Conservation (phyloP, 2,113 vertebrate genomes). For the Apodemus speciosus region DNA sequence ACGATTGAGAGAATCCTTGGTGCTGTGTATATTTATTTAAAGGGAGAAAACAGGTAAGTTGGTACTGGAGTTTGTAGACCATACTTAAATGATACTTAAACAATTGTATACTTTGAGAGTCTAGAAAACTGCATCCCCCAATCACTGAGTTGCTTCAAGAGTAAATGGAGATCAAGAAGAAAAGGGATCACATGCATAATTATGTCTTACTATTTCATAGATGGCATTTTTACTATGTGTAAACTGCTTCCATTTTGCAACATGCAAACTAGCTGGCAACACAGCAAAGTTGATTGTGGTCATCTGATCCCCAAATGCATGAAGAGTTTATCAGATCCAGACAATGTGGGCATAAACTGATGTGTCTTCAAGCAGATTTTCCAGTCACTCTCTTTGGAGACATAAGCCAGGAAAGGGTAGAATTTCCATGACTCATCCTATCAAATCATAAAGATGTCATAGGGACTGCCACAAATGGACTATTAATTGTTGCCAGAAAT, state of each 20-base stretch:
- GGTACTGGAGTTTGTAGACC: conserved; percentile 3
- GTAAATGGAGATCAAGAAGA: conserved; percentile 31
- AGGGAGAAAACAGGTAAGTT: neutral
- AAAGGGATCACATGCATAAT: conserved; percentile 30
- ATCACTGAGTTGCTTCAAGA: neutral
- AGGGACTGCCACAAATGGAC: conserved; percentile 58
- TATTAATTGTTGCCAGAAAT: conserved; percentile 66
- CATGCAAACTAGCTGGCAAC: conserved; percentile 74
- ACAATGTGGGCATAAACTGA: conserved; percentile 70
- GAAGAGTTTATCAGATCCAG: conserved; percentile 75
- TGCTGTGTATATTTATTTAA: conserved; percentile 16
- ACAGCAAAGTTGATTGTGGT: conserved; percentile 65
- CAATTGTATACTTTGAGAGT: neutral
- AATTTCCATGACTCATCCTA: conserved; percentile 66
- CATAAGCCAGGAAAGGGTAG: conserved; percentile 38
- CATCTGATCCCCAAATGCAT: conserved; percentile 53
- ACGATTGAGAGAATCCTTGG: neutral
- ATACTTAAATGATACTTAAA: neutral
- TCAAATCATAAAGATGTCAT: conserved; percentile 72
- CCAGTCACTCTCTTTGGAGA: conserved; percentile 63
- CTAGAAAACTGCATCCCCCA: conserved; percentile 37
- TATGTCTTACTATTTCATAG: conserved; percentile 62
- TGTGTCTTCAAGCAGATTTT: conserved; percentile 64
- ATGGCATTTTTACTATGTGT: conserved; percentile 69
- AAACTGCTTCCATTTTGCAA: conserved; percentile 76